Conservation (phyloP, 2,888 invertebrate species). For the Gibbula magus region DNA sequence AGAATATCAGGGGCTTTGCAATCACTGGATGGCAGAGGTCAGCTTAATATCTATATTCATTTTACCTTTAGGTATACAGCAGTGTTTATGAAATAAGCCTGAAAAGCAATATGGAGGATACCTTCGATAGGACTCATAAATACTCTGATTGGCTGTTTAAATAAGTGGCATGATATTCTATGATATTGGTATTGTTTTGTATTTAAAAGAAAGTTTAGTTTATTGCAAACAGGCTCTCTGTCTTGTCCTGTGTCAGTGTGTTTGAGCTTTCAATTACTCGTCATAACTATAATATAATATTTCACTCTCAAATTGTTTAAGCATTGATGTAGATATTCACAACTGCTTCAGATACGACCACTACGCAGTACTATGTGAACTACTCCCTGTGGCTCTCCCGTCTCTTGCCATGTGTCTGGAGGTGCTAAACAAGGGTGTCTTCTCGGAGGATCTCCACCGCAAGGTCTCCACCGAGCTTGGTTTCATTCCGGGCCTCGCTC, state of each 20-base stretch:
- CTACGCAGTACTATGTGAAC: conserved; percentile 76
- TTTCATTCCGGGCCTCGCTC: conserved; percentile 65
- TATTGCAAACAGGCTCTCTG: too few relatives aligned
- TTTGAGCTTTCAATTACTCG: neutral
- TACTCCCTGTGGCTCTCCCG: conserved; percentile 76
- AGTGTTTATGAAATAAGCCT: too few relatives aligned
- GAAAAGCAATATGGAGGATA: too few relatives aligned
- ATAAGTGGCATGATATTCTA: too few relatives aligned
- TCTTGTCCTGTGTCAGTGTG: too few relatives aligned
- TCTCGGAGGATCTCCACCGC: conserved; percentile 63
- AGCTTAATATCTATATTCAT: neutral
- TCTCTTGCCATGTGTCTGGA: conserved; percentile 72
- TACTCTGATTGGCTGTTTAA: too few relatives aligned
- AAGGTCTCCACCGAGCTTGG: conserved; percentile 61
- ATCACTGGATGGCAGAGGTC: conserved; percentile 77
- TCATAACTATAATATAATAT: neutral
- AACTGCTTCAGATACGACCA: conserved; percentile 74
- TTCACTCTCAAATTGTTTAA: neutral
- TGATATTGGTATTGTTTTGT: too few relatives aligned
- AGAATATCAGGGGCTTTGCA: conserved; percentile 73
- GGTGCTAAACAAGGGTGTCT: conserved; percentile 58
- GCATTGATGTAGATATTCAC: neutral
- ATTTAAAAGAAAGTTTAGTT: too few relatives aligned
- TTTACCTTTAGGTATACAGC: too few relatives aligned
- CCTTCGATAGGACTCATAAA: too few relatives aligned